These are phyloP conservation scores for Cirrhinus mrigala DNA, from an alignment of 2,797 vertebrate genomes.

Conservation along the genomic window DNA sequence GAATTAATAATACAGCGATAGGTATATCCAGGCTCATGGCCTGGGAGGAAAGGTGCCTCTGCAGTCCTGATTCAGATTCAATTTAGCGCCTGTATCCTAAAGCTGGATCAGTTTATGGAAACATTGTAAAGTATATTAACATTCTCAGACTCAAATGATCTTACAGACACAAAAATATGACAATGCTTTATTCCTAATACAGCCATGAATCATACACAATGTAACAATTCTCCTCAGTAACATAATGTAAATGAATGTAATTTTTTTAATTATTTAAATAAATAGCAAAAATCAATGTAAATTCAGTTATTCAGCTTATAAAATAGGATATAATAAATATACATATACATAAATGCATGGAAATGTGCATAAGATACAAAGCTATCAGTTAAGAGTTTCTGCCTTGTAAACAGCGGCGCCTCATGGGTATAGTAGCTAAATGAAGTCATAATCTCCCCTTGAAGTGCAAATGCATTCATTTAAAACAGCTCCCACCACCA, in stretches of 20 bases:
- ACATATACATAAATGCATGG: background rate
- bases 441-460: slow-evolving; percentile 26
- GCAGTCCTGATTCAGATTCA: background rate
- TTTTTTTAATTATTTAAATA: background rate
- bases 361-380: background rate
- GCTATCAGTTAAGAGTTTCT: slow-evolving; percentile 29
- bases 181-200: background rate
- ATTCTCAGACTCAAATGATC: background rate
- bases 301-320: background rate
- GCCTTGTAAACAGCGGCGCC: slow-evolving; percentile 34
- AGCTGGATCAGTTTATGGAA: background rate
- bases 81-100: background rate
- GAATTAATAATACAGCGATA: background rate
- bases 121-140: background rate
- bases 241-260: background rate
- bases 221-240: background rate
- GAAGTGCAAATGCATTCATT: slow-evolving; percentile 30
- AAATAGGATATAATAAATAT: background rate
- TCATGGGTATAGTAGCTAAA: slow-evolving; percentile 35
- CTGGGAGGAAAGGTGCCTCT: background rate
- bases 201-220: background rate
- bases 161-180: background rate
- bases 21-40: background rate
- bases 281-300: background rate
- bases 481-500: slow-evolving; percentile 9